phyloP scores from a whole-genome alignment of 1,140 invertebrate species.

The Wiebesia pumilae region DNA sequence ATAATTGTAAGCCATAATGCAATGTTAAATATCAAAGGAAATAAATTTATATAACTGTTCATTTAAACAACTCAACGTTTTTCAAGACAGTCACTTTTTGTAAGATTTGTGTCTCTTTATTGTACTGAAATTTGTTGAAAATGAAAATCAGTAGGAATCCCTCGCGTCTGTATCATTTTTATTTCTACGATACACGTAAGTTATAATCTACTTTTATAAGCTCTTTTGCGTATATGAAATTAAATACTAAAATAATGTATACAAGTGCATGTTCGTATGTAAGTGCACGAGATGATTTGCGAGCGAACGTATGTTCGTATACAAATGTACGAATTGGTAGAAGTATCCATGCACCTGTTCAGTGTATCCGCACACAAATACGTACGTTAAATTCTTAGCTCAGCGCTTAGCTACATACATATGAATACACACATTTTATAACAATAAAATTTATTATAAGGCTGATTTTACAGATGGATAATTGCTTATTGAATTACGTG shows the following conservation, averaged over 20 bases:
- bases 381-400: neutral
- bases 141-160: too few relatives aligned
- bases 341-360: neutral
- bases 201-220: neutral
- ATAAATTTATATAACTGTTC: too few relatives aligned
- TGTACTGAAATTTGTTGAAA: too few relatives aligned
- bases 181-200: neutral
- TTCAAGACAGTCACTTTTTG: too few relatives aligned
- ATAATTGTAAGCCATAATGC: too few relatives aligned
- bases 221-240: neutral
- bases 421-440: neutral
- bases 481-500: neutral
- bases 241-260: neutral
- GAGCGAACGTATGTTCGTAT: neutral
- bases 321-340: neutral
- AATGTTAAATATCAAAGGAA: too few relatives aligned
- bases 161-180: neutral
- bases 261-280: neutral
- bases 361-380: neutral
- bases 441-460: neutral
- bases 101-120: too few relatives aligned
- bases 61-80: too few relatives aligned
- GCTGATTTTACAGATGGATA: constrained; percentile 52
- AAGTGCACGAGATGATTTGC: neutral
- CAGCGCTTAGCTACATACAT: neutral